phyloP scores from a whole-genome alignment of 2,113 vertebrate genomes.

The Trachemys scripta region DNA sequence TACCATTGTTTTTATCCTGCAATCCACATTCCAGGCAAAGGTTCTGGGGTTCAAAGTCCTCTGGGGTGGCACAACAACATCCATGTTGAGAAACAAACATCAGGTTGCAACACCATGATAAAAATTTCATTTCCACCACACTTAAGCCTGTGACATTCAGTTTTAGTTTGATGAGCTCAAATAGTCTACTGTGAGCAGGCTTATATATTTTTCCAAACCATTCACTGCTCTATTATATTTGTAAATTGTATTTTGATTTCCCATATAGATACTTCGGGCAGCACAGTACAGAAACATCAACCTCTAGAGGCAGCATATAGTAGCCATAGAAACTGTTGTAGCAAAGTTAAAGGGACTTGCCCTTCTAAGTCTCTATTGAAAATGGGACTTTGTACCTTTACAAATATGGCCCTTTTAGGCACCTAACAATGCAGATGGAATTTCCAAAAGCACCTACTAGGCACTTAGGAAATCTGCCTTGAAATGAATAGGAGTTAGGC shows the following conservation, averaged over 20 bases:
- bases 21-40: background rate
- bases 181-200: background rate
- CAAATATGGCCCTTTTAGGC: background rate
- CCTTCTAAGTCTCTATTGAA: background rate
- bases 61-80: background rate
- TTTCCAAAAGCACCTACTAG: background rate
- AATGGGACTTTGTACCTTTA: background rate
- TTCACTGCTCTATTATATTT: background rate
- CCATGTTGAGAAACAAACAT: background rate
- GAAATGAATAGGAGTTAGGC: background rate
- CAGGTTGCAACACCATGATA: background rate
- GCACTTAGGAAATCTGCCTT: background rate
- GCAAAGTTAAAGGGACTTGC: background rate
- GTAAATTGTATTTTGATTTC: background rate
- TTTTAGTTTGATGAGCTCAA: background rate
- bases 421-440: background rate
- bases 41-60: background rate
- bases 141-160: background rate
- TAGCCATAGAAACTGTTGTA: background rate
- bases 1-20: background rate
- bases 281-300: background rate
- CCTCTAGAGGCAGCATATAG: background rate
- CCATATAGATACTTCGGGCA: background rate
- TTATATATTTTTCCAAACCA: background rate
- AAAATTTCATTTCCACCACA: background rate